Evolutionary conservation across 2,113 vertebrate genomes (phyloP).

Genomic region (Dasyprocta punctata): DNA sequence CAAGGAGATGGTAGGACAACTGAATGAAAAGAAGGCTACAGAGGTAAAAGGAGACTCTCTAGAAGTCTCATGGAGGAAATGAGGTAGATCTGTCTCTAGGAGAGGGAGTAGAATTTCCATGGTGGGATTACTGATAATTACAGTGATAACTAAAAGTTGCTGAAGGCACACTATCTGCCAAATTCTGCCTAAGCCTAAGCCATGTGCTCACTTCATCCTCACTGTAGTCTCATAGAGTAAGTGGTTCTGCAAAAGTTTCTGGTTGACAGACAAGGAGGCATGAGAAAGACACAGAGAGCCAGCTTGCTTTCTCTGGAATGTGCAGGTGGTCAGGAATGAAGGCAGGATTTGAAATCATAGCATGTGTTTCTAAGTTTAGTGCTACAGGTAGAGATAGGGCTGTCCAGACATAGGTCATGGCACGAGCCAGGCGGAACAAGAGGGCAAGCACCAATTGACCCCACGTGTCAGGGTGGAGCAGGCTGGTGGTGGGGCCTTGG

Average conservation of each 20-base stretch:
- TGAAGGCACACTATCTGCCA: not conserved
- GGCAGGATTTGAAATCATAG: not conserved
- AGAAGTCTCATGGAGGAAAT: not conserved
- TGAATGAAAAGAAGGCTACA: not conserved
- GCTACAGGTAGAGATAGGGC: not conserved
- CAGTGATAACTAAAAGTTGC: not conserved
- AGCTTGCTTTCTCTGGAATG: not conserved
- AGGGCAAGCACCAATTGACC: not conserved
- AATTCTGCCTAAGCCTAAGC: not conserved
- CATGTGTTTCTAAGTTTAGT: not conserved
- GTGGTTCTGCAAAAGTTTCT: not conserved
- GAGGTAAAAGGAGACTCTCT: not conserved
- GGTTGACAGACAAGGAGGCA: not conserved
- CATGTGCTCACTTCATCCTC: not conserved
- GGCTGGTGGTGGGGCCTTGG: not conserved
- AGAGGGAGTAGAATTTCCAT: not conserved
- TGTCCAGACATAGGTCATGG: not conserved
- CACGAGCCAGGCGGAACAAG: not conserved
- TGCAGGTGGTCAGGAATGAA: too few relatives aligned
- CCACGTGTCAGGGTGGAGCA: fast-evolving
- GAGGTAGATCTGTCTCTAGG: not conserved
- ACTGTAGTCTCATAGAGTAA: not conserved
- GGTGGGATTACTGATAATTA: not conserved
- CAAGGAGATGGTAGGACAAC: not conserved
- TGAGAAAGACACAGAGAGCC: not conserved